These are phyloP conservation scores for Osmerus mordax DNA, from an alignment of 2,113 vertebrate genomes.

Conservation along the genomic window DNA sequence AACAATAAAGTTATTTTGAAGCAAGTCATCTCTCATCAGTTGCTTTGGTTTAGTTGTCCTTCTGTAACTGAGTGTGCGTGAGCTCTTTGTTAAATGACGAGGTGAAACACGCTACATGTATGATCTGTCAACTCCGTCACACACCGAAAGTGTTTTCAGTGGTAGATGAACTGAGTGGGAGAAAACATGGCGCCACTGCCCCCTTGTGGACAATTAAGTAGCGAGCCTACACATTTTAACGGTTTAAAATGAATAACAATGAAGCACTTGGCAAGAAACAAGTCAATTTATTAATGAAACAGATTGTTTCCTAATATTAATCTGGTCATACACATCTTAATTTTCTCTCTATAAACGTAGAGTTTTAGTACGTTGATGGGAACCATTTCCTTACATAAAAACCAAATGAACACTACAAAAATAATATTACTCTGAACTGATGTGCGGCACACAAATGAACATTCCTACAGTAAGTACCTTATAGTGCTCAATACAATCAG, in stretches of 20 bases:
- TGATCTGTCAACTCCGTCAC: too few relatives aligned
- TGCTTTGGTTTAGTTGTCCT: not conserved
- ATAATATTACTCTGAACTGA: constrained; percentile 24
- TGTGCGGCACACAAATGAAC: constrained; percentile 10
- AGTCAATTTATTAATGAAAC: constrained; percentile 36
- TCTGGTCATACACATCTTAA: not conserved
- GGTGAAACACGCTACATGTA: too few relatives aligned
- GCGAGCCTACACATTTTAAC: not conserved
- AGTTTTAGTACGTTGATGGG: not conserved
- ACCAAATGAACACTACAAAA: constrained; percentile 34
- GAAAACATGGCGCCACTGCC: constrained; percentile 19
- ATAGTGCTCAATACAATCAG: too few relatives aligned
- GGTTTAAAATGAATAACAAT: not conserved
- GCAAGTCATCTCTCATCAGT: not conserved
- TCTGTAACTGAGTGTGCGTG: not conserved
- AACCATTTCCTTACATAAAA: not conserved
- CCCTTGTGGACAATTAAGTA: constrained; percentile 40
- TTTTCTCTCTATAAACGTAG: not conserved
- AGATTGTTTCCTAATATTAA: not conserved
- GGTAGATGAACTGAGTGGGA: too few relatives aligned
- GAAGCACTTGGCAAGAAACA: constrained; percentile 22
- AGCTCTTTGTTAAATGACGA: constrained; percentile 10
- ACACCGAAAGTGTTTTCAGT: too few relatives aligned
- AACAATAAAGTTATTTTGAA: constrained; percentile 59
- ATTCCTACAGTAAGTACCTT: constrained; percentile 12